Base-by-base conservation (phyloP, 2,797 vertebrate species). In the Leuciscus waleckii region DNA sequence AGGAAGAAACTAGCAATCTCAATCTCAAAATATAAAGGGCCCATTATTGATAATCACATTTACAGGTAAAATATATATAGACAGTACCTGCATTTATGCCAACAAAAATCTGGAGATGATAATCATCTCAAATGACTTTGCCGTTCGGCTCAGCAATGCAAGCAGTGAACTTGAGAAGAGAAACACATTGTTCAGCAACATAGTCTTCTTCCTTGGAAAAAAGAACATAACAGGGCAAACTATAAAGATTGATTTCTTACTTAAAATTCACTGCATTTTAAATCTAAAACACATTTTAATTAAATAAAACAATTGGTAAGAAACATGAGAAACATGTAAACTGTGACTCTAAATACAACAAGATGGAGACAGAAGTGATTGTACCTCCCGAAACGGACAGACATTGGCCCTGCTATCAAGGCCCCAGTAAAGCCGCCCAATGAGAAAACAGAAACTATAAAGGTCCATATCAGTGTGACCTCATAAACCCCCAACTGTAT, bases 101-200 rank as follows among this genome's bases (percentile, higher is more conserved):
- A 70, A 96, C 86, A 98, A 92, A 87, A 97, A 91, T 71, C 97
- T 95, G 79, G 97, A 95, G 41, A 98, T 91, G 74, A 98, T 92
- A 71, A 99, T 96, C 97, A 99, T 98, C 90, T 98, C 98, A 86
- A 97, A 97, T 77, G 96, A 98, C 74, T 90, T 94, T 11, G 96
- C 96, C 76, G 90, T 90, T 88, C 91, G 89, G 84, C 98, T 99
- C 7, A 93, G 95, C 58, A 97, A 91, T 7, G 96, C 96, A 71
- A 98, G 37, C 32, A 94, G 7, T 0, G 96, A 92, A 0, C 96
- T 95, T 0, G 91, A 75, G 89, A 97, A 92, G 79, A 98, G 94
- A 76, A 98, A 98, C 70, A 92, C 1, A 5, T 98, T 98, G 94
- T 96, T 99, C 89, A 96, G 65, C 90, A 99, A 91, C 90, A 99